phyloP scores from a whole-genome alignment of 2,113 vertebrate species.

The Cryptomyrus ogoouensis region DNA sequence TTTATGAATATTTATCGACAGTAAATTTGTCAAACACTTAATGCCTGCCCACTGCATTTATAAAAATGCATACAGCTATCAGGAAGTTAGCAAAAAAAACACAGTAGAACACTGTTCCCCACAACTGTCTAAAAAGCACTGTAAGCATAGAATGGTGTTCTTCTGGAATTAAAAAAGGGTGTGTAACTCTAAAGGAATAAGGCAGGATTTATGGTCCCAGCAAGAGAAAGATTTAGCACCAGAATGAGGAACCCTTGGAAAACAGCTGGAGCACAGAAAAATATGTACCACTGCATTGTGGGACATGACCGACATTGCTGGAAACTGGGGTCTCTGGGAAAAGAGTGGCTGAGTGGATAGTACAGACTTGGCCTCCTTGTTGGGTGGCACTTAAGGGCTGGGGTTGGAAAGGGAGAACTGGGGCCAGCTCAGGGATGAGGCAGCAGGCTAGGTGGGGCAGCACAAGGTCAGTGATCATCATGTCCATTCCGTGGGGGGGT shows the following conservation, averaged over 20 bases:
- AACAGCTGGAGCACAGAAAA: constrained; percentile 53
- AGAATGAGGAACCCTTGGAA: constrained; percentile 57
- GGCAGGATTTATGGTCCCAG: constrained; percentile 79
- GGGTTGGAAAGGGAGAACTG: neutral
- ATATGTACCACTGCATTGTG: constrained; percentile 62
- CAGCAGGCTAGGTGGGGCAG: constrained; percentile 35
- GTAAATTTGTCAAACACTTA: constrained; percentile 84
- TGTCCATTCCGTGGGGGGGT: constrained; percentile 85
- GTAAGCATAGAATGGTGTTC: constrained; percentile 63
- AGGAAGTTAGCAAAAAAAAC: constrained; percentile 68
- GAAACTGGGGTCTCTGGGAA: constrained; percentile 62
- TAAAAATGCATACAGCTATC: constrained; percentile 80
- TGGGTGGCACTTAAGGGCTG: constrained; percentile 64
- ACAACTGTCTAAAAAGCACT: constrained; percentile 73
- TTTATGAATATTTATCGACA: constrained; percentile 89
- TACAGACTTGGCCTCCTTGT: constrained; percentile 55
- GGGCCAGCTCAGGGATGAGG: constrained; percentile 42
- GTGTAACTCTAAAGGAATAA: constrained; percentile 69
- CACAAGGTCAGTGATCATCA: constrained; percentile 59
- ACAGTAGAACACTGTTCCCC: constrained; percentile 79
- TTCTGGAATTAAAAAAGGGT: constrained; percentile 51
- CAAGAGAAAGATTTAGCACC: constrained; percentile 68
- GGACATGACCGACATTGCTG: constrained; percentile 68
- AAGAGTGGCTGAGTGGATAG: constrained; percentile 54
- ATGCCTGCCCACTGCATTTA: constrained; percentile 89